These are phyloP conservation scores for Spilarctia lutea DNA, from an alignment of 2,888 invertebrate species.

Conservation along the genomic window DNA sequence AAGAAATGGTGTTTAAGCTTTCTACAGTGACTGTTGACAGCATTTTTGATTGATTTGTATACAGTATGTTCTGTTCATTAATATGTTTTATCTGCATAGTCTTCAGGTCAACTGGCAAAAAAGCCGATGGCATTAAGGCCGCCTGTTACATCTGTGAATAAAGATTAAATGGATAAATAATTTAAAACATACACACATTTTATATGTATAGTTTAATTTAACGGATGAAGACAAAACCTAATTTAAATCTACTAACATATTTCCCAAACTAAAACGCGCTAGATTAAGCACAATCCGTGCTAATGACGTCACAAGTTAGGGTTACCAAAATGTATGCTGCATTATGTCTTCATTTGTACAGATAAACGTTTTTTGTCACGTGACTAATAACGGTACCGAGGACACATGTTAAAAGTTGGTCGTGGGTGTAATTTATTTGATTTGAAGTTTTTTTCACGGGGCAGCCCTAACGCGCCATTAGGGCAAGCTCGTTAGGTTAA, in stretches of 20 bases:
- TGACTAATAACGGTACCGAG: conserved; percentile 70
- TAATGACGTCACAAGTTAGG: conserved; percentile 53
- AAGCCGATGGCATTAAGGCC: too few species aligned
- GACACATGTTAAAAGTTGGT: conserved; percentile 76
- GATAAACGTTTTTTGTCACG: conserved; percentile 75
- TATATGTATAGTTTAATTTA: not conserved
- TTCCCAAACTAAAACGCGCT: conserved; percentile 39
- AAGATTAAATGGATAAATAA: too few species aligned
- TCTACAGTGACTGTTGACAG: not conserved
- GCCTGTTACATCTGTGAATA: too few species aligned
- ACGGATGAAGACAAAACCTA: conserved; percentile 4
- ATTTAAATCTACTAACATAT: conserved; percentile 25
- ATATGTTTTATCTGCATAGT: too few species aligned
- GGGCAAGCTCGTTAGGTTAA: conserved; percentile 83
- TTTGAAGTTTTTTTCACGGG: conserved; percentile 74
- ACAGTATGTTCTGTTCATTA: too few species aligned
- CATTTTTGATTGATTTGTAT: too few species aligned
- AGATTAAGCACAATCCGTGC: conserved; percentile 44
- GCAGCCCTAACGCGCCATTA: conserved; percentile 81
- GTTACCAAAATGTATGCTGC: conserved; percentile 54
- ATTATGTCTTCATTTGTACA: conserved; percentile 67
- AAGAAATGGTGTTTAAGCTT: not conserved
- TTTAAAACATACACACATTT: not conserved
- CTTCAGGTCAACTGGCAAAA: too few species aligned
- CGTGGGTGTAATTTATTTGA: conserved; percentile 77